phyloP scores from a whole-genome alignment of 2,113 vertebrate species.

The Pholis gunnellus region DNA sequence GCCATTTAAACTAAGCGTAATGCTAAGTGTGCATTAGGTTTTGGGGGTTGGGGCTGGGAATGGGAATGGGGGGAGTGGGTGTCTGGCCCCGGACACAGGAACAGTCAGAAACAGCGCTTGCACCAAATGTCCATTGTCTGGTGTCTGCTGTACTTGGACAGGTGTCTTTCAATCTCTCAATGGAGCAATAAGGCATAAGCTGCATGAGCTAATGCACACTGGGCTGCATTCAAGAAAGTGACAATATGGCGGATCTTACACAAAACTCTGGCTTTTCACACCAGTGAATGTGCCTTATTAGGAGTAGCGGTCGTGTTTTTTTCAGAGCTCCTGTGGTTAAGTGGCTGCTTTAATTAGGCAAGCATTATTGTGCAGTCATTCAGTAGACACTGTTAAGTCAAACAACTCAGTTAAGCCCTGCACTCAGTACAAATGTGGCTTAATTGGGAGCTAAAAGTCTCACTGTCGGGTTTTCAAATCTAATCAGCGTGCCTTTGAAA shows the following conservation, averaged over 20 bases:
- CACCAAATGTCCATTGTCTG: conserved; percentile 23
- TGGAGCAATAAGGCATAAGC: conserved; percentile 11
- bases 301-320: conserved; percentile 9
- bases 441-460: conserved; percentile 62
- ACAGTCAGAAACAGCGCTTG: not conserved
- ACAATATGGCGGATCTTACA: conserved; percentile 35
- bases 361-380: conserved; percentile 65
- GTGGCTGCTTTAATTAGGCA: conserved; percentile 62
- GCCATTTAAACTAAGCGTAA: conserved; percentile 43
- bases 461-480: conserved; percentile 59
- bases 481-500: conserved; percentile 59
- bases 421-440: conserved; percentile 55
- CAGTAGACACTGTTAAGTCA: conserved; percentile 58
- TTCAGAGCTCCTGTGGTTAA: conserved; percentile 57
- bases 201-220: conserved; percentile 16
- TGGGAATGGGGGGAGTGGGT: not conserved
- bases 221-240: conserved; percentile 20
- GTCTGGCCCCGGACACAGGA: not conserved
- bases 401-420: conserved; percentile 59
- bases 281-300: conserved; percentile 36
- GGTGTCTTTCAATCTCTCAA: conserved; percentile 22
- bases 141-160: not conserved
- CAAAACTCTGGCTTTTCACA: conserved; percentile 40
- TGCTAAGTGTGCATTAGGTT: conserved; percentile 44
- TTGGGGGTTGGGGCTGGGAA: not conserved